A percentile compares a stretch with the other conserved stretches of the same genome.
Conservation (phyloP, 2,113 vertebrate species). For the Heloderma charlesbogerti region DNA sequence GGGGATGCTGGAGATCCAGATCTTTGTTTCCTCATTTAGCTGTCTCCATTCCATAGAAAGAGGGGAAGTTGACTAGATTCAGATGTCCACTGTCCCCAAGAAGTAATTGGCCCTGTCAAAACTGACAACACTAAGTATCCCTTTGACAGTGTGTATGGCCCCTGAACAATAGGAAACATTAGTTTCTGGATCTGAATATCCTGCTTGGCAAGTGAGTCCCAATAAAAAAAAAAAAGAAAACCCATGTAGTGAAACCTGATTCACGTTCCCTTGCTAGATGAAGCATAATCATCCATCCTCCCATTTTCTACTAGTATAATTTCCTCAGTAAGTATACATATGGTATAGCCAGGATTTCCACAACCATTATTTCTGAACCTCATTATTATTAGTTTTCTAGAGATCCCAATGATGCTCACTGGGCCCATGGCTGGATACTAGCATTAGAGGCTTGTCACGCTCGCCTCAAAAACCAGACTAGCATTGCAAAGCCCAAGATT, state of each 20-base stretch:
- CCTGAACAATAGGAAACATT: neutral
- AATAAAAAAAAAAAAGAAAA: neutral
- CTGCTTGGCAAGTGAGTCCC: neutral
- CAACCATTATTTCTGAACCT: neutral
- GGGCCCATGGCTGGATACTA: too few species aligned
- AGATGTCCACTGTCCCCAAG: neutral
- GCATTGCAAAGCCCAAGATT: too few species aligned
- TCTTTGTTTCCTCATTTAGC: neutral
- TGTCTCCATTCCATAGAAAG: neutral
- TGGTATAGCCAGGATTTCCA: neutral
- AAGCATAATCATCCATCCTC: neutral
- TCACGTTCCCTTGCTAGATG: neutral
- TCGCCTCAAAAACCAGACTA: too few species aligned
- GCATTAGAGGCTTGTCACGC: too few species aligned
- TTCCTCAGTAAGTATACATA: neutral
- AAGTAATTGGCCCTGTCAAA: neutral
- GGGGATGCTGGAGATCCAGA: too few species aligned
- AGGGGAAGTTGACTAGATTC: neutral
- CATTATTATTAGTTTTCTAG: too few species aligned
- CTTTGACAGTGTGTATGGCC: neutral
- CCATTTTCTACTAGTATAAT: neutral
- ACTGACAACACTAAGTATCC: neutral
- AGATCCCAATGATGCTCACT: too few species aligned
- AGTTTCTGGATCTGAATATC: neutral
- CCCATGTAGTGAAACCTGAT: neutral